Conservation (phyloP, 2,113 vertebrate species). For the Microcebus jonahi region DNA sequence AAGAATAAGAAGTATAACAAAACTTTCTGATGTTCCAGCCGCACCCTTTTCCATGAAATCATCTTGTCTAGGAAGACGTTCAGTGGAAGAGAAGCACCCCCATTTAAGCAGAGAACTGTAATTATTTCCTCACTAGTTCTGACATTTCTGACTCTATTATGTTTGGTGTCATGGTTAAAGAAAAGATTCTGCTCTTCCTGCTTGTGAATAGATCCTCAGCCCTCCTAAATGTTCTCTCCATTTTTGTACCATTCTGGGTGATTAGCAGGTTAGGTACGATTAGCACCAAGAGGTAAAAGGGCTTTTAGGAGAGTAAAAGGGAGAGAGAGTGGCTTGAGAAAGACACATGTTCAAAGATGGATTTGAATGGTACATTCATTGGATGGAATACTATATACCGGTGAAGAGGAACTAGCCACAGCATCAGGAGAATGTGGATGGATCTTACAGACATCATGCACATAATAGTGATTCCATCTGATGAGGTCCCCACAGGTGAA, state of each 20-base stretch:
- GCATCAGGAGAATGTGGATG: background rate
- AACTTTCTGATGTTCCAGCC: conserved; percentile 64
- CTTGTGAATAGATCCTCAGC: background rate
- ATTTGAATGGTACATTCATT: background rate
- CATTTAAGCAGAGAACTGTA: conserved; percentile 25
- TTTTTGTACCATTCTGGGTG: background rate
- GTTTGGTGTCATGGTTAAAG: conserved; percentile 21
- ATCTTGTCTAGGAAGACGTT: conserved; percentile 65
- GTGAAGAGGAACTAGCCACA: background rate
- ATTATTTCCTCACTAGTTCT: conserved; percentile 68
- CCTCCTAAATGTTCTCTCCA: background rate
- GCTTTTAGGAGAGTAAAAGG: background rate
- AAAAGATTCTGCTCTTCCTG: background rate
- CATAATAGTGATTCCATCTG: background rate
- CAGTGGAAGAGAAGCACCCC: conserved; percentile 21
- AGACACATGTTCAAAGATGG: background rate
- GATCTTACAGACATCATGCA: background rate
- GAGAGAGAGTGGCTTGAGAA: background rate
- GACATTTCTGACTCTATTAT: conserved; percentile 66
- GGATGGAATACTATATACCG: background rate
- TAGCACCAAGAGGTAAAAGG: background rate
- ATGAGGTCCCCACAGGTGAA: background rate
- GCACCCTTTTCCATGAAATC: conserved; percentile 60
- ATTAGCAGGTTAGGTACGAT: background rate
- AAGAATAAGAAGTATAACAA: conserved; percentile 44